Evolutionary conservation across 2,888 invertebrate genomes (phyloP), one percentile per base, ranked within the genome.

Genomic region (Adelphocoris suturalis): DNA sequence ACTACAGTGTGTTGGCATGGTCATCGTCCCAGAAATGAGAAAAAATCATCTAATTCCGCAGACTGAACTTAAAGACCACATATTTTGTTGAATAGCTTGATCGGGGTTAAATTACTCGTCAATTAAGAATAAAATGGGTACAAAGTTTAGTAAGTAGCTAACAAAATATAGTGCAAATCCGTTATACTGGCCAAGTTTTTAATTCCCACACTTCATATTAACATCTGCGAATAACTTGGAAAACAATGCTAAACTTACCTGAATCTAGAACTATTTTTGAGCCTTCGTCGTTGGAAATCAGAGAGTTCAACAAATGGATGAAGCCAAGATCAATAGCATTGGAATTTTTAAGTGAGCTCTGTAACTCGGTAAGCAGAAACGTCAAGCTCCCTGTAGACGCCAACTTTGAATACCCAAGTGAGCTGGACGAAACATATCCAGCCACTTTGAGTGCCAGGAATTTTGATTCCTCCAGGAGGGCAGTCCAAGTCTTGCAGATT

Each of bases 381-480:
- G 55, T 14, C n/a, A 84, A 27, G n/a, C n/a, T 16, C 11, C 84
- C 84, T 4, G 23, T 52, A 2, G 84, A 84, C 2, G 47, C 84
- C 14, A 87, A 78, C n/a, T 12, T 11, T n/a, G 16, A n/a, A 61
- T 86, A 87, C 12, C 89, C 90, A n/a, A 28, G n/a, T 9, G 80
- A 81, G 46, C 9, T n/a, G 48, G 87, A 68, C 7, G 87, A 28
- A 23, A 90, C 61, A 9, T 86, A 78, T 23, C 57, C 75, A 13
- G 86, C 48, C 13, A 90, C 37, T 88, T 78, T 81, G 23, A 90
- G 82, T 19, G 88, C 84, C 76, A 90, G 89, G 19, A 47, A 16
- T 47, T 81, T 68, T n/a, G 85, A 28, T 27, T 52, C 61, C 5
- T 11, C 47, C 16, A 55, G 19, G 19, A 88, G 46, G 37, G 3